Conservation (phyloP, 1,140 invertebrate genomes). For the Andrena cerasifolii region DNA sequence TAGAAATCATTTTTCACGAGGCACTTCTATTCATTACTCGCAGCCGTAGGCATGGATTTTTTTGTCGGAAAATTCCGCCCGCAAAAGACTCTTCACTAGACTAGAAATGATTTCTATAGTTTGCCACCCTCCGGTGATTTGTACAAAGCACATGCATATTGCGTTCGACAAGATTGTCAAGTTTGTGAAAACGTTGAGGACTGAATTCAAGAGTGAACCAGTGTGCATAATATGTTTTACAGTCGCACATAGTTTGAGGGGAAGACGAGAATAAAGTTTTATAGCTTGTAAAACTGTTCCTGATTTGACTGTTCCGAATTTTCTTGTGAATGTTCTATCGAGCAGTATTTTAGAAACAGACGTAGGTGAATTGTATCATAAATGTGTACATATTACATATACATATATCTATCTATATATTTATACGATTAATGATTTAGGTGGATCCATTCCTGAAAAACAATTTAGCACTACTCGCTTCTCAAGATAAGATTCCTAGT, state of each 20-base stretch:
- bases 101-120: slow-evolving; percentile 67
- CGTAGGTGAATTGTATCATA: slow-evolving; percentile 60
- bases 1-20: slow-evolving; percentile 72
- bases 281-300: slow-evolving; percentile 39
- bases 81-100: slow-evolving; percentile 13
- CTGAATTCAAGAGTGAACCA: slow-evolving; percentile 26
- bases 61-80: slow-evolving; percentile 12
- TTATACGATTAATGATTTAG: slow-evolving; percentile 34
- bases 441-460: slow-evolving; percentile 29
- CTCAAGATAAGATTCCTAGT: neutral
- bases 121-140: slow-evolving; percentile 2
- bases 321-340: slow-evolving; percentile 55
- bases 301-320: slow-evolving; percentile 47
- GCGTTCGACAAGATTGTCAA: slow-evolving; percentile 36
- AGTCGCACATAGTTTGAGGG: neutral
- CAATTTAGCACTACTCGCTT: slow-evolving; percentile 7
- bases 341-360: slow-evolving; percentile 55
- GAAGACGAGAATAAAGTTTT: neutral
- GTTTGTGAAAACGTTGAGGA: neutral
- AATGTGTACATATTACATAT: slow-evolving; percentile 53
- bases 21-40: slow-evolving; percentile 31
- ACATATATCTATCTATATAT: slow-evolving; percentile 34
- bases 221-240: neutral
- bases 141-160: neutral
- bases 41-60: slow-evolving; percentile 31